These are phyloP conservation scores for Benitochromis conjunctus DNA, from an alignment of 2,113 vertebrate species.

Conservation along the genomic window DNA sequence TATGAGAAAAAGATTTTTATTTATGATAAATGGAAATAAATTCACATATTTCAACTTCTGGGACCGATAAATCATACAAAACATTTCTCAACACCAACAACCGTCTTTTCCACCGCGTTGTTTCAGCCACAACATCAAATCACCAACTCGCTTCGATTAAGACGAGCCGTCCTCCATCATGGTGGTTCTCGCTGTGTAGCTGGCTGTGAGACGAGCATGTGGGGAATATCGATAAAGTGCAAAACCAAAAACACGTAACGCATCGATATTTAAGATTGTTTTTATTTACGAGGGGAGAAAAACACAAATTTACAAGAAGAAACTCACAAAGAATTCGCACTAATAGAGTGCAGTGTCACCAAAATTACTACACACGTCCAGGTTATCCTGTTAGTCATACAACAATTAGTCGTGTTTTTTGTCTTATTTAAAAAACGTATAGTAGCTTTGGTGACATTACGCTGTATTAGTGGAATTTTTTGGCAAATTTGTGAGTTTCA, in stretches of 20 bases:
- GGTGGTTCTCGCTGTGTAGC: not conserved
- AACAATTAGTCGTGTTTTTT: rapidly evolving
- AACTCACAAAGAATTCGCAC: not conserved
- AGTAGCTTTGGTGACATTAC: not conserved
- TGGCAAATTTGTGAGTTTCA: not conserved
- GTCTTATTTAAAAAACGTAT: too few relatives aligned
- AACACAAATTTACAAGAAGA: not conserved
- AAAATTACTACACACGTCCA: rapidly evolving
- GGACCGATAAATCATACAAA: not conserved
- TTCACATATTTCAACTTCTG: not conserved
- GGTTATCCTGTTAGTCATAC: rapidly evolving
- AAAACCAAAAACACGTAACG: rapidly evolving
- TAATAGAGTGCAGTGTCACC: rapidly evolving
- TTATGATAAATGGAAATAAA: not conserved
- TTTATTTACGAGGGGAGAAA: not conserved
- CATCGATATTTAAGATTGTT: not conserved
- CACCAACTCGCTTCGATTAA: not conserved
- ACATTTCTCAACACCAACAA: not conserved
- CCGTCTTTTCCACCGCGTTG: rapidly evolving
- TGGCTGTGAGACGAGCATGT: not conserved
- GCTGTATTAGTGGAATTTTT: rapidly evolving
- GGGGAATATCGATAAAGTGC: not conserved
- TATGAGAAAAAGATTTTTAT: rapidly evolving
- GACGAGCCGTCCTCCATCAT: not conserved
- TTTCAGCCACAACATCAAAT: not conserved